Conservation (phyloP, 1,140 invertebrate genomes). For the Lordiphosa mommai region DNA sequence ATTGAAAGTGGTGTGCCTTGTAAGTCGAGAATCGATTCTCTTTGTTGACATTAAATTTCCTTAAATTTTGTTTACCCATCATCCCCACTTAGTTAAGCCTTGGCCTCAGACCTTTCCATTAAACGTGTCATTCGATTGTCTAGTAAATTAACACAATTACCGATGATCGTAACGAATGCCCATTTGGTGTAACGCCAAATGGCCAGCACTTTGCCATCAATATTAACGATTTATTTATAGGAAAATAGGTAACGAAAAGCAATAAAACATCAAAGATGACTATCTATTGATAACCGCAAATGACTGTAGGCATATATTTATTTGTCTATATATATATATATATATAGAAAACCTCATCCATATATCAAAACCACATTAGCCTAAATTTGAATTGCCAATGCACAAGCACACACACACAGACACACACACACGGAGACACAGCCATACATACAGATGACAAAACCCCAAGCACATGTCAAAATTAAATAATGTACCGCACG, state of each 20-base stretch:
- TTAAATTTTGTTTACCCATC: no score
- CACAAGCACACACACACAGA: conserved; percentile 23
- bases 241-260: conserved; percentile 33
- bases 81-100: no score
- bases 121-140: no score
- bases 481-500: conserved; percentile 76
- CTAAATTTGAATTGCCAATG: conserved; percentile 72
- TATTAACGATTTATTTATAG: conserved; percentile 41
- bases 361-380: conserved; percentile 69
- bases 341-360: conserved; percentile 37
- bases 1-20: no score
- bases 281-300: conserved; percentile 53
- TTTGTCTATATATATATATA: conserved; percentile 1
- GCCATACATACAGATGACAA: conserved; percentile 35
- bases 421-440: conserved; percentile 6
- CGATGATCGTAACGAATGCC: no score
- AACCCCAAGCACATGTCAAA: conserved; percentile 75
- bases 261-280: conserved; percentile 69
- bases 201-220: conserved; percentile 17
- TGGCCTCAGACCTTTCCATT: no score
- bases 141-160: no score
- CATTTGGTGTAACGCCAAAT: no score
- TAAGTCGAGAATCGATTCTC: no score
- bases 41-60: no score
- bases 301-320: conserved; percentile 28